phyloP scores from a whole-genome alignment of 2,888 invertebrate species.

The Mesorhabditis belari region DNA sequence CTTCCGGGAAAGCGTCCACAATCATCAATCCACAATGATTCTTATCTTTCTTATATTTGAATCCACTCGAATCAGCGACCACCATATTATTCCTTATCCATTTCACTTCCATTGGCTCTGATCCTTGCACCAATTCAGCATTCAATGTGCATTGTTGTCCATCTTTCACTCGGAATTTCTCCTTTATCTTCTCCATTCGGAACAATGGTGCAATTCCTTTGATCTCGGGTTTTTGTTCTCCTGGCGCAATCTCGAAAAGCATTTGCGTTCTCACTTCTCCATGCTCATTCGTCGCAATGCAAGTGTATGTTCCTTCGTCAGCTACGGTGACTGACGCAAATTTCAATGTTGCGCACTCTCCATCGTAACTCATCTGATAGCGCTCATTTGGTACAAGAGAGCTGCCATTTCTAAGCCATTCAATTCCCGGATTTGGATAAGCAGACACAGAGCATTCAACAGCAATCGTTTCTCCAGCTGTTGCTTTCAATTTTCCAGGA shows the following conservation, averaged over 20 bases:
- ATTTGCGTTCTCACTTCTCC: conserved; percentile 68
- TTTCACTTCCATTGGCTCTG: conserved; percentile 45
- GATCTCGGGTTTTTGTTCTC: neutral
- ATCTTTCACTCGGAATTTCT: neutral
- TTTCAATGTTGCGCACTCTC: conserved; percentile 49
- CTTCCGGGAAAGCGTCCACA: conserved; percentile 52
- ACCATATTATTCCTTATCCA: conserved; percentile 46
- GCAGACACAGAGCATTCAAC: conserved; percentile 50
- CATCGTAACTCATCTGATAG: conserved; percentile 47
- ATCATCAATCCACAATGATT: conserved; percentile 28
- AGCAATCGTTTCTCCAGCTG: conserved; percentile 34
- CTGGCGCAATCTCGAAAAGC: neutral
- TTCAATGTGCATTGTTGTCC: conserved; percentile 11
- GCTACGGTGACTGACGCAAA: conserved; percentile 11
- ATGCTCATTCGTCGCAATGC: conserved; percentile 69
- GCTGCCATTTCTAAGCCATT: conserved; percentile 44
- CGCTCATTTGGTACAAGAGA: conserved; percentile 39
- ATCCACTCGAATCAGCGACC: neutral
- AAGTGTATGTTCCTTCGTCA: conserved; percentile 65
- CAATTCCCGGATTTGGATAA: conserved; percentile 43
- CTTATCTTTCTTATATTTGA: conserved; percentile 20
- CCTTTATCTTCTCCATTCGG: neutral
- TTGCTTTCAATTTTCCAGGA: conserved; percentile 34
- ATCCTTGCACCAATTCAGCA: conserved; percentile 34
- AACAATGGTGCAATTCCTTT: neutral